Evolutionary conservation across 2,113 vertebrate genomes (phyloP).

Genomic region (Pandion haliaetus): DNA sequence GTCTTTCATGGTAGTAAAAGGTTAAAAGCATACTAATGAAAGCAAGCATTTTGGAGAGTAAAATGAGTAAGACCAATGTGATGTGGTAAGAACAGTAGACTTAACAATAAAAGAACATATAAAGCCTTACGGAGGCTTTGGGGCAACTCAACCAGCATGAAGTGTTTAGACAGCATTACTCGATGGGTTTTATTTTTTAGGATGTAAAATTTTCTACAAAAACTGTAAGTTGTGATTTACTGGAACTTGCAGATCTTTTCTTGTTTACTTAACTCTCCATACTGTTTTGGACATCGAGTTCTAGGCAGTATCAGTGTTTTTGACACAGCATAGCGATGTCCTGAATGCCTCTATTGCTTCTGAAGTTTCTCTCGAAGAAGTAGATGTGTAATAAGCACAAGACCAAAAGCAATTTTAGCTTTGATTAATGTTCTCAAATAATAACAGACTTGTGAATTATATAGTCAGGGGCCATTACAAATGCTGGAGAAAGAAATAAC

Average conservation of each 20-base stretch:
- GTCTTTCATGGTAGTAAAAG: neutral
- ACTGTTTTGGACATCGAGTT: neutral
- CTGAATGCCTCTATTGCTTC: neutral
- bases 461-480: neutral
- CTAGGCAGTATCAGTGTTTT: neutral
- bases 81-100: neutral
- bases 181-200: fast-evolving
- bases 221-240: neutral
- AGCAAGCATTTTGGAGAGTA: neutral
- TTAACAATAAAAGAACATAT: neutral
- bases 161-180: neutral
- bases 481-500: neutral
- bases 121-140: neutral
- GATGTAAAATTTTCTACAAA: neutral
- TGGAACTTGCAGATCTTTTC: neutral
- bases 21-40: neutral
- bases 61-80: fast-evolving
- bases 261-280: neutral
- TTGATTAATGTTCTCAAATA: neutral
- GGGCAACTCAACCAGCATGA: neutral
- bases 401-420: neutral
- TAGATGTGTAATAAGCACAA: neutral
- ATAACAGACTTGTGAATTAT: neutral
- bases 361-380: neutral
- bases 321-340: neutral